phyloP scores from a whole-genome alignment of 2,888 invertebrate species.

The Psylliodes chrysocephalus region DNA sequence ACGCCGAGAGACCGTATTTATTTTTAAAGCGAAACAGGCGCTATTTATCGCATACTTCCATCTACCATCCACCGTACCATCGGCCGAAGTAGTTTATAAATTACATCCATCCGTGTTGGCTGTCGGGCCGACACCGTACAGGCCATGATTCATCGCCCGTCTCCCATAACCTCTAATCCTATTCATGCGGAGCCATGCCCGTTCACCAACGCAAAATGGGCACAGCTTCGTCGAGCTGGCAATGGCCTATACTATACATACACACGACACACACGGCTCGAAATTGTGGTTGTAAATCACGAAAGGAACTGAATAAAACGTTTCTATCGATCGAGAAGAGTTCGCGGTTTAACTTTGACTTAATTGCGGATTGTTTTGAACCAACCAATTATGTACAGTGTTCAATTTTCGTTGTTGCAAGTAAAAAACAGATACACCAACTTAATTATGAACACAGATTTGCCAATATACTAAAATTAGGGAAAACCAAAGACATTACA shows the following conservation, averaged over 20 bases:
- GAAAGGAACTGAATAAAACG: constrained; percentile 27
- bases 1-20: background rate
- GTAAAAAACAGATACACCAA: too few relatives aligned
- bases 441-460: too few relatives aligned
- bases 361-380: too few relatives aligned
- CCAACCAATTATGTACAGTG: too few relatives aligned
- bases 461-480: too few relatives aligned
- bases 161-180: constrained; percentile 43
- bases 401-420: too few relatives aligned
- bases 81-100: constrained; percentile 32
- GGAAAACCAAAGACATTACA: too few relatives aligned
- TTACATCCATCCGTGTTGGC: constrained; percentile 39
- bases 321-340: background rate
- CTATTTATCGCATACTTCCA: constrained; percentile 25
- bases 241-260: too few relatives aligned
- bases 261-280: constrained; percentile 23
- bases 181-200: constrained; percentile 38
- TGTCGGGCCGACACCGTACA: constrained; percentile 35
- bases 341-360: background rate
- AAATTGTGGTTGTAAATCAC: constrained; percentile 30
- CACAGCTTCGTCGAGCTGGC: constrained; percentile 29
- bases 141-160: constrained; percentile 42
- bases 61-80: constrained; percentile 25
- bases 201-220: constrained; percentile 37
- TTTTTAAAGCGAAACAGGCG: constrained; percentile 21